These are phyloP conservation scores for Hemiprocne comata DNA, from an alignment of 2,113 vertebrate genomes.

Conservation along the genomic window DNA sequence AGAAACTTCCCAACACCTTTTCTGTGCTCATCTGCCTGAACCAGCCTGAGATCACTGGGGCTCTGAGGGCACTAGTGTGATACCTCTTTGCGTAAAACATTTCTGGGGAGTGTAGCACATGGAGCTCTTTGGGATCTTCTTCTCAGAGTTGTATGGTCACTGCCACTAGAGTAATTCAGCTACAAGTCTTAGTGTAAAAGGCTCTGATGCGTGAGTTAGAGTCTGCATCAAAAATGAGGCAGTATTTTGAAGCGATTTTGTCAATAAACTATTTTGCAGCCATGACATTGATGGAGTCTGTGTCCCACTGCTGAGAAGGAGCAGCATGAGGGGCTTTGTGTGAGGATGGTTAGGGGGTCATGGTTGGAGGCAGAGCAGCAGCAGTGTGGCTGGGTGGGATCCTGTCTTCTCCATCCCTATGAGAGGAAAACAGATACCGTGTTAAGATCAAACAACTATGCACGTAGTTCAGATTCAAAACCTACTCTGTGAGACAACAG, in stretches of 20 bases:
- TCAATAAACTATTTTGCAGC: neutral
- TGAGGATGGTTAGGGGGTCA: rapidly evolving
- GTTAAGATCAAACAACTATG: neutral
- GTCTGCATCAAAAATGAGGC: neutral
- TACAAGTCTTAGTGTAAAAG: neutral
- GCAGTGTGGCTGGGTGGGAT: rapidly evolving
- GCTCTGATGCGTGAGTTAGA: neutral
- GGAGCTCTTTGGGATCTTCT: neutral
- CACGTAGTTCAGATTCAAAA: neutral
- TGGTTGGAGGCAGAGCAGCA: rapidly evolving
- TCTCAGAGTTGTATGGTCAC: neutral
- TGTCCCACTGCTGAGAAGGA: neutral
- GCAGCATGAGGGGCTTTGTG: rapidly evolving
- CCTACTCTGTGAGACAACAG: neutral
- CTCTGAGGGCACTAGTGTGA: neutral
- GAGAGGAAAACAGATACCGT: neutral
- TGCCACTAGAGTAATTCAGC: neutral
- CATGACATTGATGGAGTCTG: rapidly evolving
- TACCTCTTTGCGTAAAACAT: neutral
- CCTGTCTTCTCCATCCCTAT: rapidly evolving
- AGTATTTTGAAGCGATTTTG: neutral
- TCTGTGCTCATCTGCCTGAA: neutral
- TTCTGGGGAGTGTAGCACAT: rapidly evolving
- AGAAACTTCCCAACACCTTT: neutral
- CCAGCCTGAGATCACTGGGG: neutral